Conservation (phyloP, 2,113 vertebrate species). For the Sus scrofa region DNA sequence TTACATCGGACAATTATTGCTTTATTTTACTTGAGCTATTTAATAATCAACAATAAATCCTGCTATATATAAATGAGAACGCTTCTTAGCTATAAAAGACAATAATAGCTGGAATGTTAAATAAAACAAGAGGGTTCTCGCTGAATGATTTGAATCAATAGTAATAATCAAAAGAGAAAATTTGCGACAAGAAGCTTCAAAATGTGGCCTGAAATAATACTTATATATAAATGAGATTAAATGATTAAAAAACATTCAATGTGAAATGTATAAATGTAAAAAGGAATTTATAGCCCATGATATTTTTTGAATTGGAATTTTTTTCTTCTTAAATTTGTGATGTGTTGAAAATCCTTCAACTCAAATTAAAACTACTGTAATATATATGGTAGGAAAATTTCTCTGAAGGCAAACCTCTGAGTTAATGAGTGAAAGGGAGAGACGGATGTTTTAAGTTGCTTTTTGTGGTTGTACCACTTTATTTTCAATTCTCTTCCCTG, state of each 20-base stretch:
- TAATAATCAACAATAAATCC: not conserved
- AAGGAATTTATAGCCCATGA: not conserved
- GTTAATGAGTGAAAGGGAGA: slow-evolving; percentile 49
- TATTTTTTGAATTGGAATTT: not conserved
- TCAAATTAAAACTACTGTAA: slow-evolving; percentile 46
- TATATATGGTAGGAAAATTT: not conserved
- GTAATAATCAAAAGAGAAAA: not conserved
- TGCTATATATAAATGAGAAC: not conserved
- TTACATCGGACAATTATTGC: not conserved
- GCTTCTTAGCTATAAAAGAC: not conserved
- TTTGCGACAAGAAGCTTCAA: not conserved
- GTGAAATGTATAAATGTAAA: not conserved
- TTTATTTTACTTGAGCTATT: not conserved
- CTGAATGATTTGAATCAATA: not conserved
- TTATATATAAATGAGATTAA: not conserved
- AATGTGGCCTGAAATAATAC: not conserved
- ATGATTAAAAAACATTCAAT: not conserved
- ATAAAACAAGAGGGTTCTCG: not conserved
- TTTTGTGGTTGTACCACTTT: slow-evolving; percentile 42
- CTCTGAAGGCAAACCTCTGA: slow-evolving; percentile 28
- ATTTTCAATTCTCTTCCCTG: slow-evolving; percentile 48
- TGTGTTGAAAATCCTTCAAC: slow-evolving; percentile 31
- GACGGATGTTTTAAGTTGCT: slow-evolving; percentile 57
- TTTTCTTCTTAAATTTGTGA: not conserved
- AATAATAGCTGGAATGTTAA: not conserved